Evolutionary conservation across 1,140 invertebrate species (phyloP).

Genomic region (Orius laevigatus): DNA sequence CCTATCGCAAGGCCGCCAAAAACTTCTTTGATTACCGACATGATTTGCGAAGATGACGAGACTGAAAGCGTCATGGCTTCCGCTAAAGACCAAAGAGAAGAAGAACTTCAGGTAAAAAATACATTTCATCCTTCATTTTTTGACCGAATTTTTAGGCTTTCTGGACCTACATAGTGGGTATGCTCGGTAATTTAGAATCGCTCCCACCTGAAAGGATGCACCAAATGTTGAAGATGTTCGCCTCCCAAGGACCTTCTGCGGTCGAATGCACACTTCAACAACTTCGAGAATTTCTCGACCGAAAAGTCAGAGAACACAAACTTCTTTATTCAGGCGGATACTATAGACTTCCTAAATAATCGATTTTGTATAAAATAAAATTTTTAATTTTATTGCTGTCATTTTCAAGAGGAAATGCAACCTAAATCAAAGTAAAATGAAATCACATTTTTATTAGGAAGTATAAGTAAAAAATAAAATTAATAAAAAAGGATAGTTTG

Average conservation of each 20-base stretch:
- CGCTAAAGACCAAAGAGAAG: conserved; percentile 79
- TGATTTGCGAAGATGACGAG: conserved; percentile 79
- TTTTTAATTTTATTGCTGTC: too few species aligned
- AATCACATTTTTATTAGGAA: too few species aligned
- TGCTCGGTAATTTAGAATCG: conserved; percentile 89
- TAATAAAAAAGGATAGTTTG: too few species aligned
- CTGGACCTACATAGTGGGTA: conserved; percentile 93
- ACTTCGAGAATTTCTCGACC: conserved; percentile 74
- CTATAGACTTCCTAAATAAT: conserved; percentile 65
- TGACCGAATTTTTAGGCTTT: conserved; percentile 43
- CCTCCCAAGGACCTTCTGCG: conserved; percentile 62
- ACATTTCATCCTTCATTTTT: not conserved
- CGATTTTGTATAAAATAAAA: not conserved
- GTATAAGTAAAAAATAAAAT: too few species aligned
- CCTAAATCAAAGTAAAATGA: too few species aligned
- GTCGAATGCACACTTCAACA: conserved; percentile 79
- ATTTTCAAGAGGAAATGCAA: too few species aligned
- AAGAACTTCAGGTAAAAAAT: conserved; percentile 62
- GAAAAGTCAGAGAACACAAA: conserved; percentile 81
- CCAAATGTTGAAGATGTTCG: conserved; percentile 94
- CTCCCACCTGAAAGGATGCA: conserved; percentile 86
- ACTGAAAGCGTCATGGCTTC: conserved; percentile 84
- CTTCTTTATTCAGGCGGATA: conserved; percentile 68
- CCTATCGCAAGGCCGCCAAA: conserved; percentile 29
- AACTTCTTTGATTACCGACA: conserved; percentile 30